Conservation (phyloP, 2,888 invertebrate genomes). For the Uloborus plumipes region DNA sequence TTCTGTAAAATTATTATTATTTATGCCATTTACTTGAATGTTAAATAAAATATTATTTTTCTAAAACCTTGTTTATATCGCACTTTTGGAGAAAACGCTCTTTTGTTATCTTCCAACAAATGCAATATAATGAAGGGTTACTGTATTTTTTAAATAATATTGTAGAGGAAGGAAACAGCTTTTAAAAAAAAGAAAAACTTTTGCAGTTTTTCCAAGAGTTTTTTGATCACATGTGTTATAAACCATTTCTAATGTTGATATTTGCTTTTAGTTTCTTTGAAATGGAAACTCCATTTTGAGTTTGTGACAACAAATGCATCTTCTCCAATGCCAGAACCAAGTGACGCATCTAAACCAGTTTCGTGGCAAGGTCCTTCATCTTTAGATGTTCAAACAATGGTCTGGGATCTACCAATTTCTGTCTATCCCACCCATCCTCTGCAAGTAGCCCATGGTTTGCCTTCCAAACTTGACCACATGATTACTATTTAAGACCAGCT, state of each 20-base stretch:
- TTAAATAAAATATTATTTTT: no score
- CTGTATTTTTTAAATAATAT: no score
- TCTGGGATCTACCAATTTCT: constrained; percentile 96
- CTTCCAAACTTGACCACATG: constrained; percentile 57
- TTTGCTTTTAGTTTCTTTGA: constrained; percentile 80
- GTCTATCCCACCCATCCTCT: constrained; percentile 90
- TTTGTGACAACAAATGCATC: constrained; percentile 84
- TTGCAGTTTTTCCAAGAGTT: no score
- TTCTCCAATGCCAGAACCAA: constrained; percentile 70
- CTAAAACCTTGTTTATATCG: no score
- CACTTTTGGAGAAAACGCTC: no score
- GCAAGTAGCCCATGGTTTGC: constrained; percentile 67
- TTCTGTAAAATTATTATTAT: no score
- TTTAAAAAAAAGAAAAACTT: no score
- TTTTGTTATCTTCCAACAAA: no score
- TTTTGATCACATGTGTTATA: background rate
- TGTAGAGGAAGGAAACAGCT: no score
- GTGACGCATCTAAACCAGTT: constrained; percentile 74
- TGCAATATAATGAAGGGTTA: no score
- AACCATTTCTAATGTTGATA: background rate
- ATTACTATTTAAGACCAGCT: constrained; percentile 36
- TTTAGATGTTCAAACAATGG: constrained; percentile 96
- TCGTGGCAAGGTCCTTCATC: constrained; percentile 88
- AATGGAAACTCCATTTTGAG: constrained; percentile 97
- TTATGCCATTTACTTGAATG: no score